These are phyloP conservation scores for Oreotragus oreotragus DNA, from an alignment of 2,113 vertebrate genomes.

Conservation along the genomic window DNA sequence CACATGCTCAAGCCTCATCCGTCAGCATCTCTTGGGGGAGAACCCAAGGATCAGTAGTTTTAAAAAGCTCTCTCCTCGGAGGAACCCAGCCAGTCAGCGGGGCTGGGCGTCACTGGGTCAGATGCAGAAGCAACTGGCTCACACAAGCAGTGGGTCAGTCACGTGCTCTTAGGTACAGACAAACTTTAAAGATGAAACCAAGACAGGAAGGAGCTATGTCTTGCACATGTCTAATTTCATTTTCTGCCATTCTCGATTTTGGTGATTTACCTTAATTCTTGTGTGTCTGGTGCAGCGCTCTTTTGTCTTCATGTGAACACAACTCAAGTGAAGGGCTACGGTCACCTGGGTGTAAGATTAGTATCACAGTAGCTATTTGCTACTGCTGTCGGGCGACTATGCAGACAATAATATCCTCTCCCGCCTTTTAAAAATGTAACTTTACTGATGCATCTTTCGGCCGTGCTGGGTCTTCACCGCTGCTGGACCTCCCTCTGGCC, in stretches of 20 bases:
- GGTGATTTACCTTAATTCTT: neutral
- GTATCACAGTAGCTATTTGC: too few relatives aligned
- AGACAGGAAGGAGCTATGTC: neutral
- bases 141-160: neutral
- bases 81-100: neutral
- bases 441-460: neutral
- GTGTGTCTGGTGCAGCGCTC: rapidly evolving
- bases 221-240: neutral
- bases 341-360: too few relatives aligned
- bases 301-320: too few relatives aligned
- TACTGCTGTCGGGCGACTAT: too few relatives aligned
- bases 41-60: neutral
- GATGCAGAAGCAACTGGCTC: neutral
- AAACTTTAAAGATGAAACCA: too few relatives aligned
- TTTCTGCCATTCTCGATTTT: neutral
- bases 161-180: too few relatives aligned
- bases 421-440: neutral
- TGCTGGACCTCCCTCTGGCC: too few relatives aligned
- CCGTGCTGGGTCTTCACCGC: neutral
- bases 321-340: too few relatives aligned
- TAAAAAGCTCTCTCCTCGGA: neutral
- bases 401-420: rapidly evolving
- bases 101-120: neutral
- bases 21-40: neutral
- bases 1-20: neutral